Evolutionary conservation across 2,888 invertebrate species (phyloP), one percentile per base, ranked within the genome.

Genomic region (Anarsia innoxiella): DNA sequence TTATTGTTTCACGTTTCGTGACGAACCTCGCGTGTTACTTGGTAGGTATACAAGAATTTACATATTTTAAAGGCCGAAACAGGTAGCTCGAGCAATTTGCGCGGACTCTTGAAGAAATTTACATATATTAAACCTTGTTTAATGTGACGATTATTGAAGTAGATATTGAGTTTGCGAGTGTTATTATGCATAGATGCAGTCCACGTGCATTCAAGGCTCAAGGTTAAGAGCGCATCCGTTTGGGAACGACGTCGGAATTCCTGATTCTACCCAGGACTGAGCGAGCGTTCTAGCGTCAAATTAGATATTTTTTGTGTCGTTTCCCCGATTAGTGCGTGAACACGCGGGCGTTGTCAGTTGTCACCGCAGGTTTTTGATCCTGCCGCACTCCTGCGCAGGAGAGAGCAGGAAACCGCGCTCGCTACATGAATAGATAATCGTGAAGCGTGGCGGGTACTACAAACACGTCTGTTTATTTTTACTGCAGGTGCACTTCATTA

Each of bases 191-290:
- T n/a, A n/a, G n/a, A n/a, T n/a, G 70, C 74, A 65, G 46, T 56
- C 54, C 72, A 73, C 70, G 76, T 64, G 60, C 66, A 56, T 46
- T 54, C 65, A 74, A 75, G 77, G 76, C 60, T 67, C 52, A 52
- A 42, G 53, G 56, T 51, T 53, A 4, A 10, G 5, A 9, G 26
- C 25, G 63, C 69, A 71, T 76, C 73, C 72, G 69, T 61, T 36
- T 15, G 48, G 40, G 43, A 53, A 64, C 75, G 54, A 59, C 56
- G 48, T 40, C 50, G 52, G 76, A 78, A 79, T 79, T 53, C 54
- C 61, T 67, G 65, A 66, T 66, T 31, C 12, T 11, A 8, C 42
- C 45, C 55, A 56, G 48, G 51, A 59, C 35, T 35, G 47, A 58
- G 58, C 57, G 57, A 61, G 41, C 49, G 55, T 59, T 54, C 52